A percentile compares a stretch with the other conserved stretches of the same genome.
These are phyloP conservation scores for Hoplodrina ambigua DNA, from an alignment of 2,888 invertebrate genomes.

Conservation along the genomic window DNA sequence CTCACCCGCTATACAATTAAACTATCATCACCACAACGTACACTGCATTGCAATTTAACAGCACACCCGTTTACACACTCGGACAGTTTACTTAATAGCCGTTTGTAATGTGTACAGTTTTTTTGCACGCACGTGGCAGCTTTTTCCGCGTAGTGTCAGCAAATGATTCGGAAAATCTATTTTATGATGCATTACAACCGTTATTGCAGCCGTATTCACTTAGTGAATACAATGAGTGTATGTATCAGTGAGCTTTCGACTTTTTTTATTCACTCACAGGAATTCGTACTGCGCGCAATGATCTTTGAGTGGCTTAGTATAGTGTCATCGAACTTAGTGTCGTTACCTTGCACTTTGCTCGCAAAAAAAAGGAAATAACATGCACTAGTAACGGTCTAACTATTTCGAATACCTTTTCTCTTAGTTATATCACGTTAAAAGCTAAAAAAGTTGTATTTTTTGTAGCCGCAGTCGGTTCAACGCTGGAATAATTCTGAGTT, in stretches of 20 bases:
- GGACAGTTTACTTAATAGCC: constrained; percentile 70
- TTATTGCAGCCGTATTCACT: constrained; percentile 9
- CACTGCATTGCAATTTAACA: constrained; percentile 62
- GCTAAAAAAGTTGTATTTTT: constrained; percentile 43
- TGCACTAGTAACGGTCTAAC: constrained; percentile 54
- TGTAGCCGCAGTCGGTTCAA: constrained; percentile 23
- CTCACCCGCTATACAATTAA: constrained; percentile 49
- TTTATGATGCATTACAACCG: constrained; percentile 55
- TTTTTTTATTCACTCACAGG: constrained; percentile 14
- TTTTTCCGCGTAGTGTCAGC: constrained; percentile 65
- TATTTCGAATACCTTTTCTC: constrained; percentile 33
- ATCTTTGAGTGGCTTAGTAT: constrained; percentile 23
- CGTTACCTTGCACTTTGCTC: constrained; percentile 39
- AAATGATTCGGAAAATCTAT: constrained; percentile 76
- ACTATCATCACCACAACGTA: constrained; percentile 54
- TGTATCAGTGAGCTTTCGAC: not conserved
- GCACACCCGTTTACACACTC: constrained; percentile 68
- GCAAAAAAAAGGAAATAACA: constrained; percentile 51
- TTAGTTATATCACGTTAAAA: constrained; percentile 26
- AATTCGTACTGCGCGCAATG: constrained; percentile 4
- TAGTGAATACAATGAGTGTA: not conserved
- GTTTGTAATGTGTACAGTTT: constrained; percentile 66
- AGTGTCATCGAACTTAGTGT: constrained; percentile 52
- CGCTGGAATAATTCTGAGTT: constrained; percentile 36
- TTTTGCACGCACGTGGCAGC: constrained; percentile 67